These are phyloP conservation scores for Spodoptera litura DNA, from an alignment of 1,140 invertebrate genomes.

Conservation along the genomic window DNA sequence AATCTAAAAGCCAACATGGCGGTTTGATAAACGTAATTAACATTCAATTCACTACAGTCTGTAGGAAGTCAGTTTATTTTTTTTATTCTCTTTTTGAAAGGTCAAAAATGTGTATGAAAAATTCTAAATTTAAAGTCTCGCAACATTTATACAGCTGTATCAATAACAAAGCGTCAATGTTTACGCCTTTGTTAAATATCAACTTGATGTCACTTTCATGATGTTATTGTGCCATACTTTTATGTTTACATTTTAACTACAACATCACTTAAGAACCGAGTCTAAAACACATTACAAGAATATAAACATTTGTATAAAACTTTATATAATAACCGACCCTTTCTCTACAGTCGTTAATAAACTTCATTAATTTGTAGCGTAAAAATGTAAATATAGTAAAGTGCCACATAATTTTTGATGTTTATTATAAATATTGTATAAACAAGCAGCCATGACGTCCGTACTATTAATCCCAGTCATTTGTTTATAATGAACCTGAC, in stretches of 20 bases:
- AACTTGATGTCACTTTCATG: too few species aligned
- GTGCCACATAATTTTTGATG: slow-evolving; percentile 47
- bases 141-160: too few species aligned
- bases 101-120: not conserved
- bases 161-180: too few species aligned
- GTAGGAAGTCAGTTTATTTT: not conserved
- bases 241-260: too few species aligned
- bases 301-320: slow-evolving; percentile 28
- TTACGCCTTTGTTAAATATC: too few species aligned
- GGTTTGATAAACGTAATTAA: slow-evolving; percentile 7
- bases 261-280: too few species aligned
- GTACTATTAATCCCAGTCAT: slow-evolving; percentile 38
- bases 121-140: too few species aligned
- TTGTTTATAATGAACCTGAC: slow-evolving; percentile 58
- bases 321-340: slow-evolving; percentile 16
- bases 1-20: not conserved
- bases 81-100: not conserved
- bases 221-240: too few species aligned
- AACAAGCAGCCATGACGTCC: slow-evolving; percentile 44
- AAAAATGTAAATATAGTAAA: slow-evolving; percentile 44
- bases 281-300: not conserved
- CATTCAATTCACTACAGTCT: not conserved
- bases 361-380: slow-evolving; percentile 46
- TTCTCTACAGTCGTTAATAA: slow-evolving; percentile 17
- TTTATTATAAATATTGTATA: slow-evolving; percentile 47